phyloP scores from a whole-genome alignment of 2,113 vertebrate genomes.

The Camelus dromedarius region DNA sequence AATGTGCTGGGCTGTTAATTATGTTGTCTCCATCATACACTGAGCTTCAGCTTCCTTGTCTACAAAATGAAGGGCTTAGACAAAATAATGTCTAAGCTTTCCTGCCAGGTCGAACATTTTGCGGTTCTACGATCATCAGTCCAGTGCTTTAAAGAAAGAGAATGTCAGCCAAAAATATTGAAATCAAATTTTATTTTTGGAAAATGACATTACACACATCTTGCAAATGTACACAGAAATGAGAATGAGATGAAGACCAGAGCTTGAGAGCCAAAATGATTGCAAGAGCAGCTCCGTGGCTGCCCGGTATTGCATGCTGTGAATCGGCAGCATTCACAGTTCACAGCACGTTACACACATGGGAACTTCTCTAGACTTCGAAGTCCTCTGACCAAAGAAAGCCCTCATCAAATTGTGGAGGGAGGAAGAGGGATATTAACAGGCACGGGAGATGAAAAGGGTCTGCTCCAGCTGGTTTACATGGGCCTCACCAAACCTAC shows the following conservation, averaged over 20 bases:
- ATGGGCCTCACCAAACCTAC: conserved; percentile 66
- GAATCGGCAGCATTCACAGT: conserved; percentile 73
- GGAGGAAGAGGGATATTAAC: conserved; percentile 45
- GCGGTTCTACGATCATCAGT: conserved; percentile 54
- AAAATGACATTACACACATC: conserved; percentile 93
- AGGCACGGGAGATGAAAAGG: conserved; percentile 71
- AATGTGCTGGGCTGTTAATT: conserved; percentile 31
- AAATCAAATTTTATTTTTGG: conserved; percentile 93
- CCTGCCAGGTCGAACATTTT: neutral
- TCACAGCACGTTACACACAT: conserved; percentile 87
- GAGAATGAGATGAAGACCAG: conserved; percentile 88
- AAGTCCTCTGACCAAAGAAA: conserved; percentile 86
- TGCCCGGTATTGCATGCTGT: conserved; percentile 65
- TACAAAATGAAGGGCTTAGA: conserved; percentile 52
- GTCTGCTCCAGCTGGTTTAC: conserved; percentile 69
- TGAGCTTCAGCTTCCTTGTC: conserved; percentile 50
- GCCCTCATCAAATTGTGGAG: conserved; percentile 72
- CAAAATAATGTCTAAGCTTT: conserved; percentile 49
- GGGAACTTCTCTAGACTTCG: conserved; percentile 82
- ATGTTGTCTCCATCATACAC: conserved; percentile 30
- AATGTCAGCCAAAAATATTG: conserved; percentile 85
- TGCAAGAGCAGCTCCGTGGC: conserved; percentile 86
- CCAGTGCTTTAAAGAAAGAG: conserved; percentile 42
- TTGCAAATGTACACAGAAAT: conserved; percentile 93
- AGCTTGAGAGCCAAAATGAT: conserved; percentile 89